Base-by-base conservation (phyloP, 2,797 vertebrate genomes). In the Anguilla marmorata region DNA sequence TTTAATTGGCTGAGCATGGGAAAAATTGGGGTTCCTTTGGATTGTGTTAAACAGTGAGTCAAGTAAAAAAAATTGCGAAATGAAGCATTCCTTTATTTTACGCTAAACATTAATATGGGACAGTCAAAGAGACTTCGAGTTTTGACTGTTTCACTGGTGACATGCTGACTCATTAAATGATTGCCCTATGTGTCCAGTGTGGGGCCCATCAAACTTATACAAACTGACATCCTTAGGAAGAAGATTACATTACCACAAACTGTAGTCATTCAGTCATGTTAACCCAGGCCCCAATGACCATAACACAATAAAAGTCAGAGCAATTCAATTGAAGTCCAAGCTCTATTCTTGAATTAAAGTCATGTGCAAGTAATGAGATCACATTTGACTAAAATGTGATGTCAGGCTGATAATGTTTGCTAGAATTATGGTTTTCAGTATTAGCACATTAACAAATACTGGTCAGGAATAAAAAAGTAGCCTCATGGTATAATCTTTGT, bases 391-490 rank as follows among this genome's bases (percentile, higher is more conserved):
- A 16, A 37, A 37, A 41, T 37, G 72, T 41, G 33, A 76, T 12
- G 33, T 5, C 37, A 76, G 33, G 41, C 33, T 37, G 16, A 19
- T 76, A 45, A 45, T 45, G 41, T 14, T 72, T 72, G 16, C 19
- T 58, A 33, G 74, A 37, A 60, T 84, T 4, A 27, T 56, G 45
- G 54, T 54, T 84, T 66, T 87, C 58, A 52, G n/a, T 69, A 69
- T 84, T 48, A 87, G 80, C 52, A 14, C 27, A 76, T 76, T 41
- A 87, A 66, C 66, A 27, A 69, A 63, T 58, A 69, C 45, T 87
- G 9, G 0, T 66, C 12, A 3, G 4, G 69, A 74, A 74, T 52
- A 52, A 82, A 87, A 8, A 1, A 83, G 82, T n/a, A 14, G n/a
- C 48, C 24, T 54, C 52, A 52, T 27, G 0, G 24, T 11, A 84